Evolutionary conservation across 1,140 invertebrate genomes (phyloP).

Genomic region (Drosophila lowei): DNA sequence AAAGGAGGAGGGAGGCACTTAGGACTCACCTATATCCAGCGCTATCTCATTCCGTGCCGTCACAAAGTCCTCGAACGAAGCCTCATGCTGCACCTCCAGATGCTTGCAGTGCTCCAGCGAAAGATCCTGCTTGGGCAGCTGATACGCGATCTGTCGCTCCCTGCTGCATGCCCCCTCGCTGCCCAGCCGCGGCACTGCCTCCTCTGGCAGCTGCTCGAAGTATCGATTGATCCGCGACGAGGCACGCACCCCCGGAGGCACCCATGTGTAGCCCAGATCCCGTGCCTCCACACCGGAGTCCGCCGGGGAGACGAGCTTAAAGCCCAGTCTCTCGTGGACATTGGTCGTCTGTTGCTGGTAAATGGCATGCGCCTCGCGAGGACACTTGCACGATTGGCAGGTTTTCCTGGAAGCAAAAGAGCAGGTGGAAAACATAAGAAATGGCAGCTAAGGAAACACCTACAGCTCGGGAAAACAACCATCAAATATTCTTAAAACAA

Average conservation of each 20-base stretch:
- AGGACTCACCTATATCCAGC: conserved; percentile 92
- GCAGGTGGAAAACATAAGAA: background rate
- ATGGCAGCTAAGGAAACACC: background rate
- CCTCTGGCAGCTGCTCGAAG: conserved; percentile 89
- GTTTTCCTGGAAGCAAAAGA: conserved; percentile 63
- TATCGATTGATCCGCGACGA: conserved; percentile 88
- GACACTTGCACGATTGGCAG: conserved; percentile 94
- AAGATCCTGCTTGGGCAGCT: conserved; percentile 97
- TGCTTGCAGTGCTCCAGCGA: conserved; percentile 94
- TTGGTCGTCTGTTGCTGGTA: conserved; percentile 91
- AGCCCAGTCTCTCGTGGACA: conserved; percentile 88
- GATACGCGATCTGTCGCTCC: conserved; percentile 92
- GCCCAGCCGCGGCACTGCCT: conserved; percentile 90
- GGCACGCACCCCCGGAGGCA: conserved; percentile 89
- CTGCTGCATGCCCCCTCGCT: conserved; percentile 91
- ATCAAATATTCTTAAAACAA: background rate
- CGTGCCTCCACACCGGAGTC: conserved; percentile 84
- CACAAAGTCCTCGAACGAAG: conserved; percentile 94
- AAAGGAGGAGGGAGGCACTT: background rate
- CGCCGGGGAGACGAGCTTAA: conserved; percentile 84
- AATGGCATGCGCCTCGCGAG: conserved; percentile 89
- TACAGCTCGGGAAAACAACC: too few species aligned
- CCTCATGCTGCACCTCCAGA: conserved; percentile 89
- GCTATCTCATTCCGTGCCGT: conserved; percentile 96
- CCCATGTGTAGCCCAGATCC: conserved; percentile 90